Percentiles rank a stretch among this genome's conserved stretches.
phyloP scores from a whole-genome alignment of 2,113 vertebrate genomes.

The Sebastes schlegelii region DNA sequence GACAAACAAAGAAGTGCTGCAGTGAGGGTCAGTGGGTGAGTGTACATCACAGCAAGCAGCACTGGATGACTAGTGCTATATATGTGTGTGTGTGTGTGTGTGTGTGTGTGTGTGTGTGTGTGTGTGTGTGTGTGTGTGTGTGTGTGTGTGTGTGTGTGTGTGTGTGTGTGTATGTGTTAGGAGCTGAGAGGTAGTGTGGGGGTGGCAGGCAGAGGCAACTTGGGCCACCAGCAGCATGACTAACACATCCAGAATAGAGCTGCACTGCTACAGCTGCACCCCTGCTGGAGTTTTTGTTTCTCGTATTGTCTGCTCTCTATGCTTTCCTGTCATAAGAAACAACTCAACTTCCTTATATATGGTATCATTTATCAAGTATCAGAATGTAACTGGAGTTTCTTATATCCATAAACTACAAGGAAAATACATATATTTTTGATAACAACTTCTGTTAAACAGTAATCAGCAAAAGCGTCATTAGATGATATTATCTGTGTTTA shows the following conservation, averaged over 20 bases:
- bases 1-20: constrained; percentile 71
- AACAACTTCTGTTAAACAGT: neutral
- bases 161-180: constrained; percentile 29
- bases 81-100: constrained; percentile 30
- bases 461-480: neutral
- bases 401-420: neutral
- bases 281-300: constrained; percentile 66
- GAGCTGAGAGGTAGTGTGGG: constrained; percentile 75
- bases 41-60: constrained; percentile 62
- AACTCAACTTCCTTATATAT: neutral
- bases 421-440: neutral
- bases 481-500: neutral
- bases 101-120: constrained; percentile 35
- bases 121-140: constrained; percentile 32
- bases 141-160: constrained; percentile 29
- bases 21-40: constrained; percentile 69
- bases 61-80: constrained; percentile 54
- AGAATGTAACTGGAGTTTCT: neutral
- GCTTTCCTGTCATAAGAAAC: neutral
- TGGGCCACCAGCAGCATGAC: constrained; percentile 79
- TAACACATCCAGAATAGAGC: constrained; percentile 80
- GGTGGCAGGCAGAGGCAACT: constrained; percentile 75
- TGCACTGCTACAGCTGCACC: constrained; percentile 65
- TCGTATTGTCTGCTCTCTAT: constrained; percentile 28
- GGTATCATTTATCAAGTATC: neutral